A percentile compares a stretch with the other conserved stretches of the same genome.
These are phyloP conservation scores for Dryococelus australis DNA, from an alignment of 2,888 invertebrate genomes.

Conservation along the genomic window DNA sequence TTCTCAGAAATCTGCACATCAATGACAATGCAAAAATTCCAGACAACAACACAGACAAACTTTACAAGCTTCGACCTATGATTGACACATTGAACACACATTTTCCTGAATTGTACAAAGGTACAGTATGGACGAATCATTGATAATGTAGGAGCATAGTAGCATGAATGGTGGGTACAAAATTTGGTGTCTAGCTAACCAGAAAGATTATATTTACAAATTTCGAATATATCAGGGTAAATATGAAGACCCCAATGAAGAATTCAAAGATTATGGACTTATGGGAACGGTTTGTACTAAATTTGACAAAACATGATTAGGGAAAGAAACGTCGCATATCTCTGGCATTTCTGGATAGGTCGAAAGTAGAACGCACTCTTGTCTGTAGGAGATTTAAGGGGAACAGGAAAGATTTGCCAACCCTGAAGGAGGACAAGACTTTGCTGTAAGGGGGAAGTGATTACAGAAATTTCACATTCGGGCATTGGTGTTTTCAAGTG, in stretches of 20 bases:
- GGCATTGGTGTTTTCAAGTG: no score
- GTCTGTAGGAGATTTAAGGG: slow-evolving; percentile 45
- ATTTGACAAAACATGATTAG: slow-evolving; percentile 44
- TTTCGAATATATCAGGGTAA: slow-evolving; percentile 45
- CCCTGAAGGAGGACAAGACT: no score
- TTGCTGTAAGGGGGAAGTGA: no score
- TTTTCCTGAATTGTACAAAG: no score
- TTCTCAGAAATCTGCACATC: slow-evolving; percentile 35
- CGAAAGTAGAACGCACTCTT: slow-evolving; percentile 44
- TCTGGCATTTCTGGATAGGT: slow-evolving; percentile 43
- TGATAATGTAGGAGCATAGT: slow-evolving; percentile 34
- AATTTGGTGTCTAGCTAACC: slow-evolving; percentile 39
- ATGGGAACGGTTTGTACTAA: slow-evolving; percentile 48
- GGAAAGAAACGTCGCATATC: slow-evolving; percentile 40
- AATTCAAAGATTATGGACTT: slow-evolving; percentile 39
- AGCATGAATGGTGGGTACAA: slow-evolving; percentile 45
- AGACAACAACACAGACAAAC: slow-evolving; percentile 34
- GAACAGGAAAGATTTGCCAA: slow-evolving; percentile 34
- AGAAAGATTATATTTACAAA: slow-evolving; percentile 44
- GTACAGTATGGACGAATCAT: slow-evolving; percentile 39
- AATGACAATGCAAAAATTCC: slow-evolving; percentile 38
- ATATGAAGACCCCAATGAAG: not conserved
- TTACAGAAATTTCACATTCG: no score
- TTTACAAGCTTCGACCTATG: slow-evolving; percentile 38
- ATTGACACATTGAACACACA: slow-evolving; percentile 22